Evolutionary conservation across 1,140 invertebrate species (phyloP).

Genomic region (Vanessa tameamea): DNA sequence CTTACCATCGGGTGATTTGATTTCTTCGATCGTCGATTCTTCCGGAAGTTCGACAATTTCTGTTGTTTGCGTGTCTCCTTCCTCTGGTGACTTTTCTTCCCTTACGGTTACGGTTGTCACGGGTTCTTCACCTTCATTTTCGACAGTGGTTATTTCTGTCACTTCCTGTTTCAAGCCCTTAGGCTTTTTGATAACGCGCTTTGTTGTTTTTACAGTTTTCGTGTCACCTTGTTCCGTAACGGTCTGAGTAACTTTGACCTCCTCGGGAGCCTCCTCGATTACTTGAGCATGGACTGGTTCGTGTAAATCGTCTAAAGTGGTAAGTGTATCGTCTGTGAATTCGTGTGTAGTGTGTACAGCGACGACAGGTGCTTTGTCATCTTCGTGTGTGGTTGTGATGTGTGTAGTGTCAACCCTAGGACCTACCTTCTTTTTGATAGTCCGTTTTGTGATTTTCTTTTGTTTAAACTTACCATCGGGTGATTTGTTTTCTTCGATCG

Average conservation of each 20-base stretch:
- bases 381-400: slow-evolving; percentile 28
- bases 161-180: slow-evolving; percentile 1
- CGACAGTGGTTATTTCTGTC: slow-evolving; percentile 2
- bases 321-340: neutral
- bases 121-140: slow-evolving; percentile 1
- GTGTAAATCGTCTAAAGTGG: slow-evolving; percentile 28
- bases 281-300: slow-evolving; percentile 50
- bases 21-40: neutral
- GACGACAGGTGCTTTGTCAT: slow-evolving; percentile 43
- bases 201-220: slow-evolving; percentile 1
- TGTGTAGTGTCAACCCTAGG: slow-evolving; percentile 53
- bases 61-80: neutral
- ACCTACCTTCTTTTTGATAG: slow-evolving; percentile 61
- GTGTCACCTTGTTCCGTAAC: neutral
- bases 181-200: slow-evolving; percentile 6
- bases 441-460: slow-evolving; percentile 28
- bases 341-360: slow-evolving; percentile 44
- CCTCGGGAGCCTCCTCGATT: slow-evolving; percentile 57
- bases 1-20: slow-evolving; percentile 54
- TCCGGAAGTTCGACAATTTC: slow-evolving; percentile 16
- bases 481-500: neutral
- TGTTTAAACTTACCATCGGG: neutral
- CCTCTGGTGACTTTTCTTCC: neutral
- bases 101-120: neutral
- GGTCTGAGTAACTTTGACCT: slow-evolving; percentile 1